phyloP scores from a whole-genome alignment of 2,113 vertebrate species.

The Leptodactylus fuscus region DNA sequence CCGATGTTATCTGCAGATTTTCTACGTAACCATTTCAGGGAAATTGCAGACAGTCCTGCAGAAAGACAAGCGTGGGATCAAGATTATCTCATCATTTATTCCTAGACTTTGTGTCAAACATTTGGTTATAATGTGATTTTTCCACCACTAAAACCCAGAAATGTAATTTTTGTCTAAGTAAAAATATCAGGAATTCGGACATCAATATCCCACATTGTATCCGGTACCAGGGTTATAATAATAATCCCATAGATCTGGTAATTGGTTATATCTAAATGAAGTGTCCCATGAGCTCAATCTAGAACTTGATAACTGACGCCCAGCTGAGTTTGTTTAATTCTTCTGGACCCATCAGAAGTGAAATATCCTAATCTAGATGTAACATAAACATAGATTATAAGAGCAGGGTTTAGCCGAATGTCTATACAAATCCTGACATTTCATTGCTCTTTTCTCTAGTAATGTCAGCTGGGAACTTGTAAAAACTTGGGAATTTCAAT shows the following conservation, averaged over 20 bases:
- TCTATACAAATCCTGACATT: background rate
- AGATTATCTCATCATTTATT: too few species aligned
- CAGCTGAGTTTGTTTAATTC: background rate
- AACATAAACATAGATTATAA: background rate
- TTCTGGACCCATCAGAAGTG: background rate
- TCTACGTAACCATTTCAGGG: too few species aligned
- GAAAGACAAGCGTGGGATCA: too few species aligned
- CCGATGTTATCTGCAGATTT: too few species aligned
- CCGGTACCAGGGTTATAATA: background rate
- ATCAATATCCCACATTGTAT: background rate
- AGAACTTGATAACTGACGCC: background rate
- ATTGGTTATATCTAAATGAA: background rate
- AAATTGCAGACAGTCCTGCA: too few species aligned
- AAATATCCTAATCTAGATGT: background rate
- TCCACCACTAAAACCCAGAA: too few species aligned
- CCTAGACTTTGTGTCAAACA: too few species aligned
- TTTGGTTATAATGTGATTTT: too few species aligned
- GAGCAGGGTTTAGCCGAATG: background rate
- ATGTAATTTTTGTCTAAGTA: too few species aligned
- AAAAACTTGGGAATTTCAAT: slow-evolving; percentile 39
- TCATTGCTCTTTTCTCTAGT: slow-evolving; percentile 14
- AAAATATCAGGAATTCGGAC: too few species aligned
- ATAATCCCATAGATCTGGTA: background rate
- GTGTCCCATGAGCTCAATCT: background rate
- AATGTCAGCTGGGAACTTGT: slow-evolving; percentile 46